phyloP scores from a whole-genome alignment of 37 sponge, comb jelly and placozoan genomes.

The Bolinopsis microptera region DNA sequence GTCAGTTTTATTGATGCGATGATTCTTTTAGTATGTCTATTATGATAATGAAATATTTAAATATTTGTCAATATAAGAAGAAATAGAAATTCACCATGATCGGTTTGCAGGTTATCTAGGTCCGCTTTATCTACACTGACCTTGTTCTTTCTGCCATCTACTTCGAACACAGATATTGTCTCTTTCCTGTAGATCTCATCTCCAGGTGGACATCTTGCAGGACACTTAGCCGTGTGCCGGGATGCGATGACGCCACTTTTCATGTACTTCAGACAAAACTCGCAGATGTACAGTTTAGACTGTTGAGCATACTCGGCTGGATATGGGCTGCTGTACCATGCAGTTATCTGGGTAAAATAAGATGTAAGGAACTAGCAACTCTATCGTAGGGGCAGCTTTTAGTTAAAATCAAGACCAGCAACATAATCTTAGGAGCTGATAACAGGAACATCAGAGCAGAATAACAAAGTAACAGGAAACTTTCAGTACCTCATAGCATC shows the following conservation, averaged over 20 bases:
- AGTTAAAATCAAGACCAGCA: too few relatives aligned
- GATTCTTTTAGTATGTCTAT: not conserved
- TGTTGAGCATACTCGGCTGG: slow-evolving; percentile 70
- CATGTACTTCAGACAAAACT: slow-evolving; percentile 67
- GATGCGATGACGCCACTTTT: slow-evolving; percentile 52
- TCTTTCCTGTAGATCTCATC: slow-evolving; percentile 89
- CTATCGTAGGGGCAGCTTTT: too few relatives aligned
- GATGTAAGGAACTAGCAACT: too few relatives aligned
- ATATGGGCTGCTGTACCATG: slow-evolving; percentile 96
- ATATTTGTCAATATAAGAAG: not conserved
- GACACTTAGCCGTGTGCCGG: slow-evolving; percentile 71
- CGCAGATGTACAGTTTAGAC: slow-evolving; percentile 62
- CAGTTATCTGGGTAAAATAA: slow-evolving; percentile 75
- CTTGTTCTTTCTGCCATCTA: slow-evolving; percentile 90
- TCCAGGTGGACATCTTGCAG: slow-evolving; percentile 84
- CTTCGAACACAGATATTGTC: slow-evolving; percentile 87
- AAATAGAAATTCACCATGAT: not conserved
- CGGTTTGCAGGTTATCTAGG: not conserved
- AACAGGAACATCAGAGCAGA: too few relatives aligned
- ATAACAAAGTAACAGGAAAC: not conserved
- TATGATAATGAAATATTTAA: not conserved
- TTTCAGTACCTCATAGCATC: slow-evolving; percentile 51
- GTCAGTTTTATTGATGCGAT: too few relatives aligned
- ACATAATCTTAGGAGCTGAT: too few relatives aligned
- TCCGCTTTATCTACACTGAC: too few relatives aligned